phyloP scores from a whole-genome alignment of 2,888 invertebrate species.

The Notocelia uddmanniana region DNA sequence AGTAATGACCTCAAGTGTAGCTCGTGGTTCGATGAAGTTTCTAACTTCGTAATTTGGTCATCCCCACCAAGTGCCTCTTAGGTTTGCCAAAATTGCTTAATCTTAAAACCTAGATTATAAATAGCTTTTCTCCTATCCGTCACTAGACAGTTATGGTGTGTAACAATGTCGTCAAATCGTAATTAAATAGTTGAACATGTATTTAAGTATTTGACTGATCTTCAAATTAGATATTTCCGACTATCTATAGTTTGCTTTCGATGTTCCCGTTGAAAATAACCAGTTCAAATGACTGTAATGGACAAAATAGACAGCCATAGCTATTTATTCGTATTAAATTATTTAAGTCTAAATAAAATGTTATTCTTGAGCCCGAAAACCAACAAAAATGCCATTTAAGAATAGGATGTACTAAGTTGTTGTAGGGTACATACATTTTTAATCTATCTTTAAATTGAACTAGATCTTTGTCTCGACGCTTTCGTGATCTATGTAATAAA shows the following conservation, averaged over 20 bases:
- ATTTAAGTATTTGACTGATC: slow-evolving; percentile 66
- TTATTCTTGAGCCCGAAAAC: background rate
- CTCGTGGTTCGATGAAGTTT: background rate
- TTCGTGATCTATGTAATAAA: slow-evolving; percentile 53
- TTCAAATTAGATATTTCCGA: slow-evolving; percentile 64
- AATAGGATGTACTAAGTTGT: slow-evolving; percentile 21
- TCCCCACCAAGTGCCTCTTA: slow-evolving; percentile 65
- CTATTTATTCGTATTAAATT: no score
- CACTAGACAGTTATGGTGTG: slow-evolving; percentile 35
- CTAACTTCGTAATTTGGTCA: slow-evolving; percentile 32
- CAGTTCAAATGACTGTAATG: background rate
- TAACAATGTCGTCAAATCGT: slow-evolving; percentile 30
- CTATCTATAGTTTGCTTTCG: slow-evolving; percentile 59
- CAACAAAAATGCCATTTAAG: background rate
- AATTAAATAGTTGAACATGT: slow-evolving; percentile 39
- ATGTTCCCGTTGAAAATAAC: slow-evolving; percentile 45
- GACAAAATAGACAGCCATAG: no score
- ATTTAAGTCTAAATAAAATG: background rate
- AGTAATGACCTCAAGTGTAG: background rate
- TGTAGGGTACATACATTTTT: slow-evolving; percentile 14
- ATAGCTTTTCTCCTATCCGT: slow-evolving; percentile 32
- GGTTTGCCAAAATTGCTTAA: slow-evolving; percentile 44
- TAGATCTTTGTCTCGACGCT: slow-evolving; percentile 61
- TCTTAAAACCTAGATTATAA: slow-evolving; percentile 23
- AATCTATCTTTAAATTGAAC: slow-evolving; percentile 26